Evolutionary conservation across 2,797 vertebrate genomes (phyloP).

Genomic region (Silurus lanzhouensis): DNA sequence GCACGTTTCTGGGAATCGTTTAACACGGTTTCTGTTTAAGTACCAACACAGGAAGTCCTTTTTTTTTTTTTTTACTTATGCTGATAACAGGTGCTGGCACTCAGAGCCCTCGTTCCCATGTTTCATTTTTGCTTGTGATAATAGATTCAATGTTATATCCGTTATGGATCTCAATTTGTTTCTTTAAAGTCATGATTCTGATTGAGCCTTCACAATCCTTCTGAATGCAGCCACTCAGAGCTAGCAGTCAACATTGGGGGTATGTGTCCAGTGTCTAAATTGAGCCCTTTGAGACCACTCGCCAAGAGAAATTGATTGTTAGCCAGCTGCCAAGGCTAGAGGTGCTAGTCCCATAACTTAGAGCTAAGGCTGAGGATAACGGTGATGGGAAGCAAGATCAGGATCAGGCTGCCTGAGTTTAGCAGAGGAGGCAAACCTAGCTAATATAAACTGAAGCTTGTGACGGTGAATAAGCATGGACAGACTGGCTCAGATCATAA

Average conservation of each 20-base stretch:
- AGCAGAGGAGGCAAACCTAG: slow-evolving; percentile 55
- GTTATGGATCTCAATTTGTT: slow-evolving; percentile 74
- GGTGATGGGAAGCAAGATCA: slow-evolving; percentile 68
- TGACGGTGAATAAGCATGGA: slow-evolving; percentile 41
- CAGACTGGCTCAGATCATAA: slow-evolving; percentile 44
- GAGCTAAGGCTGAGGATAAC: slow-evolving; percentile 74
- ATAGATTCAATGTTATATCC: slow-evolving; percentile 71
- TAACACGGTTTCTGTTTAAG: neutral
- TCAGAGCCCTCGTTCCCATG: slow-evolving; percentile 13
- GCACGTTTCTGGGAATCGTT: neutral
- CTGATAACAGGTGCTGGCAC: slow-evolving; percentile 25
- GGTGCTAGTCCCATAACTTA: slow-evolving; percentile 64
- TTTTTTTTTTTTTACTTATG: neutral
- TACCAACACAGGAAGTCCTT: neutral
- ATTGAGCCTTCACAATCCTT: slow-evolving; percentile 74
- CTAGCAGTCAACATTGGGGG: slow-evolving; percentile 71
- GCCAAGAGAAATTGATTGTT: slow-evolving; percentile 73
- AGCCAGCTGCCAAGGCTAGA: slow-evolving; percentile 63
- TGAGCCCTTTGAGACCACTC: slow-evolving; percentile 79
- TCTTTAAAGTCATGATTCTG: slow-evolving; percentile 74
- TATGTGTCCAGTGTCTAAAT: slow-evolving; percentile 76
- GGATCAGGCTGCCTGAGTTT: slow-evolving; percentile 60
- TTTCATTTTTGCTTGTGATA: slow-evolving; percentile 62
- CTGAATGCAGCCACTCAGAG: slow-evolving; percentile 66
- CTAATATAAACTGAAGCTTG: slow-evolving; percentile 40